Conservation (phyloP, 2,113 vertebrate genomes). For the Protobothrops mucrosquamatus region DNA sequence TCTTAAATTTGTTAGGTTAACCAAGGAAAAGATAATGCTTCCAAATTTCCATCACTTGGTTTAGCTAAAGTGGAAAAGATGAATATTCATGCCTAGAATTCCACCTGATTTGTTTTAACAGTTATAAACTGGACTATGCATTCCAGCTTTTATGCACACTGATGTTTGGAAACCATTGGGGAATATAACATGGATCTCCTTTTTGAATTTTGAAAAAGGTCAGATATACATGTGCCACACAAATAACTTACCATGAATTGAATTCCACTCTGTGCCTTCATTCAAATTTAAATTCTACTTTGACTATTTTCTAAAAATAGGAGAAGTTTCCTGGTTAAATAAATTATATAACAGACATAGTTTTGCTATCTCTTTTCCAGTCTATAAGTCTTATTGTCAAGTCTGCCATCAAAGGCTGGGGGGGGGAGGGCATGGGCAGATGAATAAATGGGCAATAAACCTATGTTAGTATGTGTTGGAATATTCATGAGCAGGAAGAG, state of each 20-base stretch:
- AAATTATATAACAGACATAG: not conserved
- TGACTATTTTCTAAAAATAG: not conserved
- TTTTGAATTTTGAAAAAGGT: not conserved
- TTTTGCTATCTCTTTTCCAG: constrained; percentile 19
- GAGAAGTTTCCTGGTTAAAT: not conserved
- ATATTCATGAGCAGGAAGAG: no score
- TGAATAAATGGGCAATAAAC: not conserved
- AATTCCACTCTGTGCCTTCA: not conserved
- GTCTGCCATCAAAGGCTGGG: not conserved
- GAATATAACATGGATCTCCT: not conserved
- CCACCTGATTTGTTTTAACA: not conserved
- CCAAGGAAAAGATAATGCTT: not conserved
- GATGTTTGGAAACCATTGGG: not conserved
- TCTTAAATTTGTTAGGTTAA: not conserved
- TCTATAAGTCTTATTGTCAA: not conserved
- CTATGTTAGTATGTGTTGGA: not conserved
- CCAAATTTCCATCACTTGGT: not conserved
- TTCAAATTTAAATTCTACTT: not conserved
- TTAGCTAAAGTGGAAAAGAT: not conserved
- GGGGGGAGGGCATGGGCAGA: not conserved
- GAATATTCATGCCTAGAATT: not conserved
- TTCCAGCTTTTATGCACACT: not conserved
- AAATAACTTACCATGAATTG: not conserved
- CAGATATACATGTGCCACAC: not conserved
- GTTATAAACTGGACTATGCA: not conserved